A percentile compares a stretch with the other conserved stretches of the same genome.
Evolutionary conservation across 2,888 invertebrate genomes (phyloP).

Genomic region (Pteria penguin): DNA sequence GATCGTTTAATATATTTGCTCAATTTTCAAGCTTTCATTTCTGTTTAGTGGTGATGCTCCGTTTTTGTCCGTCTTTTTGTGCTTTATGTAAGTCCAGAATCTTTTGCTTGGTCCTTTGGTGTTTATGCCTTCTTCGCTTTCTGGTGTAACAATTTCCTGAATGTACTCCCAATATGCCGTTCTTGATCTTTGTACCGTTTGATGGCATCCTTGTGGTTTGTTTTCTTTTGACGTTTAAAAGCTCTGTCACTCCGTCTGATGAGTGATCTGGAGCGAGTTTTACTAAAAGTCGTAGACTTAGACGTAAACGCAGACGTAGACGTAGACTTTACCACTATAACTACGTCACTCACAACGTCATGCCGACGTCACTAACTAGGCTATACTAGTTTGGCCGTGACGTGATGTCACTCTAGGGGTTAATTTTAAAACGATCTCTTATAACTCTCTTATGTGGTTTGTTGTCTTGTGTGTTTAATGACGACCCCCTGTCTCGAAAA

Average conservation of each 20-base stretch:
- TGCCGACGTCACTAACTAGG: too few relatives aligned
- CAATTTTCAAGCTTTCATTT: conserved; percentile 13
- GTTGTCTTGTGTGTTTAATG: too few relatives aligned
- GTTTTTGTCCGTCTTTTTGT: conserved; percentile 20
- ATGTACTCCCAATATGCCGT: conserved; percentile 38
- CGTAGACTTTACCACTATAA: too few relatives aligned
- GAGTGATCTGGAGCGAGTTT: neutral
- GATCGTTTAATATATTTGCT: conserved; percentile 35
- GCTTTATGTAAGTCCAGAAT: conserved; percentile 22
- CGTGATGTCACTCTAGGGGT: too few relatives aligned
- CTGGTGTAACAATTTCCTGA: conserved; percentile 25
- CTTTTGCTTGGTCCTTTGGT: neutral
- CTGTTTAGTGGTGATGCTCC: conserved; percentile 19
- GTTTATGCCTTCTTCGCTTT: neutral
- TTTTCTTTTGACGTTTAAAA: conserved; percentile 36
- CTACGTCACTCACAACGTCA: too few relatives aligned
- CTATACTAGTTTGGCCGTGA: too few relatives aligned
- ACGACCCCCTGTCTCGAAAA: too few relatives aligned
- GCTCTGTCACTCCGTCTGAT: conserved; percentile 25
- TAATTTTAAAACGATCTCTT: too few relatives aligned
- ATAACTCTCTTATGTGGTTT: too few relatives aligned
- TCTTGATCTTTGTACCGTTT: conserved; percentile 22
- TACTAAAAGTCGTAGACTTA: too few relatives aligned
- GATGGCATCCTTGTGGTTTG: conserved; percentile 17
- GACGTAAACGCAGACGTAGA: conserved; percentile 21